Percentiles rank a stretch among this genome's conserved stretches.
Evolutionary conservation across 92 coral and sea anemone genomes (phyloP).

Genomic region (Muricea muricata): DNA sequence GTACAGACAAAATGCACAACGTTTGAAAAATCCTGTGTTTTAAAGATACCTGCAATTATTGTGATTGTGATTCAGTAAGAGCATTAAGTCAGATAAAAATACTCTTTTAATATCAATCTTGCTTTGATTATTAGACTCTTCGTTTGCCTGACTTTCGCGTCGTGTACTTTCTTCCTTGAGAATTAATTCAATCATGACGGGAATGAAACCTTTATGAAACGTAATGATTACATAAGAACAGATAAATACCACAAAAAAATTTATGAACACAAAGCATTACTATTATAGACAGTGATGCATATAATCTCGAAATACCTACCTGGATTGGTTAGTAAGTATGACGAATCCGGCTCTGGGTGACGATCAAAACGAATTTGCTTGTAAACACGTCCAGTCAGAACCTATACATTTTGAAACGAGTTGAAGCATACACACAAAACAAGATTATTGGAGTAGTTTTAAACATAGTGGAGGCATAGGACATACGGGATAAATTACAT

Average conservation of each 20-base stretch:
- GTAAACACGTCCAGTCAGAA: slow-evolving; percentile 90
- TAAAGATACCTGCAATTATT: slow-evolving; percentile 78
- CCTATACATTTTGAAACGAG: slow-evolving; percentile 53
- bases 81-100: slow-evolving; percentile 91
- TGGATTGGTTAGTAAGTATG: slow-evolving; percentile 80
- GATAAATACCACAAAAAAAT: too few species aligned
- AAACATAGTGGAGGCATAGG: too few species aligned
- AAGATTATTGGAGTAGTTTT: too few species aligned
- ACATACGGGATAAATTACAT: too few species aligned
- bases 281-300: too few species aligned
- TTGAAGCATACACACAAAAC: too few species aligned
- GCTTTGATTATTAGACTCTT: slow-evolving; percentile 48
- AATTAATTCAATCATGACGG: slow-evolving; percentile 87
- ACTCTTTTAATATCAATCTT: slow-evolving; percentile 81
- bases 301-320: too few species aligned
- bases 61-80: slow-evolving; percentile 88
- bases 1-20: too few species aligned
- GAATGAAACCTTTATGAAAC: slow-evolving; percentile 70
- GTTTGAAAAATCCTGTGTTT: too few species aligned
- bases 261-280: too few species aligned
- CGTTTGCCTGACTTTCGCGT: slow-evolving; percentile 57
- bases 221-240: too few species aligned
- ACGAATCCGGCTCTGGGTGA: slow-evolving; percentile 90
- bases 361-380: slow-evolving; percentile 93
- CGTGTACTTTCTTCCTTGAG: slow-evolving; percentile 67